phyloP scores from a whole-genome alignment of 64 coral and sea anemone genomes.

The Acropora tenuis region DNA sequence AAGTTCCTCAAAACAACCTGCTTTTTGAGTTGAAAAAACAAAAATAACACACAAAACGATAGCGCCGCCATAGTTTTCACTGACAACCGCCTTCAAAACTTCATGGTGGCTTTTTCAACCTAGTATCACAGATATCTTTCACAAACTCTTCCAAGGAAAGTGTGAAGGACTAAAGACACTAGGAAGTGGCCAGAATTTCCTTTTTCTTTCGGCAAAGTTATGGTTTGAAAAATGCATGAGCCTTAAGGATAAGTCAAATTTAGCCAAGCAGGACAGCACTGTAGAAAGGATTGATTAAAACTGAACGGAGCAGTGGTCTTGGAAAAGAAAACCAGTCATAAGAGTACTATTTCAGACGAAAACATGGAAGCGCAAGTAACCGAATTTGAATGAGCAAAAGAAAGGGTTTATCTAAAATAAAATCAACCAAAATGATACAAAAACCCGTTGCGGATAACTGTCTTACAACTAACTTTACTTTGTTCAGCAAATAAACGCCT shows the following conservation, averaged over 20 bases:
- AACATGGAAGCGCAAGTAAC: not conserved
- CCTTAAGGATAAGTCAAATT: not conserved
- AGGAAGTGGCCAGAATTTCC: not conserved
- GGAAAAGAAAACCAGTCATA: too few relatives aligned
- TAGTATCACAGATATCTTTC: not conserved
- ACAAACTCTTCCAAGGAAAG: not conserved
- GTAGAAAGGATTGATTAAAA: too few relatives aligned
- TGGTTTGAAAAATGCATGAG: too few relatives aligned
- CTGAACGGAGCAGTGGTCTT: too few relatives aligned
- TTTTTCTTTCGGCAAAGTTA: too few relatives aligned
- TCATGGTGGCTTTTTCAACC: not conserved
- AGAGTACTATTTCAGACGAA: too few relatives aligned
- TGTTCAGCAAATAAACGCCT: not conserved
- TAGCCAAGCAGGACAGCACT: too few relatives aligned
- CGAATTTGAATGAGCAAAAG: not conserved
- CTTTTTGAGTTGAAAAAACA: not conserved
- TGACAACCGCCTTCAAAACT: not conserved
- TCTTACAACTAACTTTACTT: not conserved
- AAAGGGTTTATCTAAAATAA: conserved; percentile 4
- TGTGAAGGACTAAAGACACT: not conserved
- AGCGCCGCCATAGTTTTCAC: not conserved
- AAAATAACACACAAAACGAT: not conserved
- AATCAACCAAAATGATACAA: conserved; percentile 27
- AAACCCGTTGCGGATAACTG: not conserved
- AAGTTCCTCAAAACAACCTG: not conserved